Base-by-base conservation (phyloP, 2,113 vertebrate genomes). In the Oreochromis niloticus region DNA sequence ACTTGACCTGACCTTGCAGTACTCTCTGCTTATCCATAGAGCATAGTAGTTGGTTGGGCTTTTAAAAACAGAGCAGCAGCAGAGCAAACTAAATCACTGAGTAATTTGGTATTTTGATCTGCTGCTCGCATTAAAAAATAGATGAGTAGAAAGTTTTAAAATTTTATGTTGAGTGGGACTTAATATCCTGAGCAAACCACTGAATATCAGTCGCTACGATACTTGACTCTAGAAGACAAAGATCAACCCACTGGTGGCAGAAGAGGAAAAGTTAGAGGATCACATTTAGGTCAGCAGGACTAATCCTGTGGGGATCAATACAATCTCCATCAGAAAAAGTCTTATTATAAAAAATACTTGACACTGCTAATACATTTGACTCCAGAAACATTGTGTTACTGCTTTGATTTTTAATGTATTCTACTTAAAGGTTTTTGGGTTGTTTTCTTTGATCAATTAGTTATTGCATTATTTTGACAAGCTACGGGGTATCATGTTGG, bases 391-490 rank as follows among this genome's bases (percentile, higher is more conserved):
- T 4, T 75, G 24, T 75, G 24, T 17, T 50, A 12, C 71, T 48
- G 6, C 71, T 61, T 81, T 17, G 17, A 34, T 48, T 59, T 78
- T 3, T 17, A 34, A 39, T 66, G 16, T 56, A 46, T 46, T 54
- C 11, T 2, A 43, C 66, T 14, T 71, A 22, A 68, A 68, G 36
- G 7, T 66, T 66, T n/a, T 66, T 39, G n/a, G 61, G 6, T 5
- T 66, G 0, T 1, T 68, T 41, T 19, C 27, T 52, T 32, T n/a
- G 2, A 79, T 84, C 50, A 13, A 11, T 46, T 12, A 39, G 41
- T 43, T 82, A 27, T 52, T 34, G 5, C 6, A 14, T n/a, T 50
- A 79, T 88, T 89, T 84, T 85, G 78, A 90, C 54, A 80, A 34
- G 30, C 43, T 87, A 34, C 57, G 41, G 66, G 39, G n/a, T 80